These are phyloP conservation scores for Diacarnus erythraeanus DNA, from an alignment of 37 sponge, comb jelly and placozoan species.

Conservation along the genomic window DNA sequence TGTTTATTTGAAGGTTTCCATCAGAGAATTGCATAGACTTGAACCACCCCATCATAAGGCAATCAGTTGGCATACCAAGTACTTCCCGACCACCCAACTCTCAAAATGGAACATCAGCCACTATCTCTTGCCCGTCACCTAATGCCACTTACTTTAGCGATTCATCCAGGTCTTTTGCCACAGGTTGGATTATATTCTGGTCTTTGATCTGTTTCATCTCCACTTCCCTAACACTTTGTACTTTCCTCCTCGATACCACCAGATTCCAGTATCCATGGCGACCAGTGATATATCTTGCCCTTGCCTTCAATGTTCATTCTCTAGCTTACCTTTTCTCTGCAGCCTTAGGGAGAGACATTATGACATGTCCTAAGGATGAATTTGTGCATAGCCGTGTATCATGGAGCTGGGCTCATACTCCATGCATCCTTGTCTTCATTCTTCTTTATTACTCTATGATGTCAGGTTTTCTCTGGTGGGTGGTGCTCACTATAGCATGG, in stretches of 20 bases:
- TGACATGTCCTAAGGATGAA: slow-evolving; percentile 55
- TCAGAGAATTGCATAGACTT: slow-evolving; percentile 9
- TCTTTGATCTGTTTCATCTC: slow-evolving; percentile 75
- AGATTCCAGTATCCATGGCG: slow-evolving; percentile 91
- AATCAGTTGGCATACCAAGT: not conserved
- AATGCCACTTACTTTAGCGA: slow-evolving; percentile 45
- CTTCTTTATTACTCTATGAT: slow-evolving; percentile 79
- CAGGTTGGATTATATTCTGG: slow-evolving; percentile 77
- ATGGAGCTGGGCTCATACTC: slow-evolving; percentile 63
- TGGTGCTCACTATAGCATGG: slow-evolving; percentile 84
- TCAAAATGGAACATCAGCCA: not conserved
- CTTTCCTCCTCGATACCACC: slow-evolving; percentile 74
- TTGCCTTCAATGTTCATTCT: slow-evolving; percentile 74
- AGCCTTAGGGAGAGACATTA: slow-evolving; percentile 35
- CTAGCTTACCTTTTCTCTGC: slow-evolving; percentile 66
- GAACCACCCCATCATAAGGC: not conserved
- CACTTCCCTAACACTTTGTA: slow-evolving; percentile 73
- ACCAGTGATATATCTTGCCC: slow-evolving; percentile 80
- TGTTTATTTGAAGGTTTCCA: not conserved
- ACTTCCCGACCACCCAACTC: not conserved
- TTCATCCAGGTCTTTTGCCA: slow-evolving; percentile 47
- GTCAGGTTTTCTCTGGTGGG: slow-evolving; percentile 88
- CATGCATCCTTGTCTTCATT: slow-evolving; percentile 62
- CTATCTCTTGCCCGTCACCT: slow-evolving; percentile 28
- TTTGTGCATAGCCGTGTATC: slow-evolving; percentile 29